Evolutionary conservation across 2,797 vertebrate genomes (phyloP).

Genomic region (Melanotaenia pygmaea): DNA sequence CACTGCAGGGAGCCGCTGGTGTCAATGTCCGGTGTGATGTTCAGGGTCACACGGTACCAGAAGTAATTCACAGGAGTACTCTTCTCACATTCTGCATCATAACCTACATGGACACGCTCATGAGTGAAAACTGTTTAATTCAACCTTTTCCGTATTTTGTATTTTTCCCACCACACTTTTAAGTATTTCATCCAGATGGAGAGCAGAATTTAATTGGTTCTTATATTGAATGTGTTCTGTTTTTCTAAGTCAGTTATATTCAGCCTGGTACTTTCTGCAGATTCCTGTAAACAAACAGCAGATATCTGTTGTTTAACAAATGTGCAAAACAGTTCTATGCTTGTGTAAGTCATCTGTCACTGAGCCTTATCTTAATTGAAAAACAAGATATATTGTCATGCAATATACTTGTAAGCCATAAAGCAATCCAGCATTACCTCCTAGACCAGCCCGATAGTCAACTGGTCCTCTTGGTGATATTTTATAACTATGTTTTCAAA

Average conservation of each 20-base stretch:
- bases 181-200: too few species aligned
- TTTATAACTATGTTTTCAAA: background rate
- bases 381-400: background rate
- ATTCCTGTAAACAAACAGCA: background rate
- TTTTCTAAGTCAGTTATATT: background rate
- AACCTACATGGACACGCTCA: slow-evolving; percentile 65
- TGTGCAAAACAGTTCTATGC: background rate
- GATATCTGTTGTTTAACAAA: background rate
- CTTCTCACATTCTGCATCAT: slow-evolving; percentile 83
- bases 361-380: background rate
- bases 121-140: background rate
- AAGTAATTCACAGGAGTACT: slow-evolving; percentile 90
- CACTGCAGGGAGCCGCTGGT: slow-evolving; percentile 83
- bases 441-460: background rate
- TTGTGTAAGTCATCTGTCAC: background rate
- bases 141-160: background rate
- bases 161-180: too few species aligned
- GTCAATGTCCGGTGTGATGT: slow-evolving; percentile 82
- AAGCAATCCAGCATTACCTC: slow-evolving; percentile 24
- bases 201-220: background rate
- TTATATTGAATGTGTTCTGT: background rate
- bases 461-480: background rate
- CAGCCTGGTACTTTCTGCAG: background rate
- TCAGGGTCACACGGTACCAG: slow-evolving; percentile 92
- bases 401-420: slow-evolving; percentile 15